Conservation (phyloP, 1,140 invertebrate genomes). For the Drosophila albomicans region DNA sequence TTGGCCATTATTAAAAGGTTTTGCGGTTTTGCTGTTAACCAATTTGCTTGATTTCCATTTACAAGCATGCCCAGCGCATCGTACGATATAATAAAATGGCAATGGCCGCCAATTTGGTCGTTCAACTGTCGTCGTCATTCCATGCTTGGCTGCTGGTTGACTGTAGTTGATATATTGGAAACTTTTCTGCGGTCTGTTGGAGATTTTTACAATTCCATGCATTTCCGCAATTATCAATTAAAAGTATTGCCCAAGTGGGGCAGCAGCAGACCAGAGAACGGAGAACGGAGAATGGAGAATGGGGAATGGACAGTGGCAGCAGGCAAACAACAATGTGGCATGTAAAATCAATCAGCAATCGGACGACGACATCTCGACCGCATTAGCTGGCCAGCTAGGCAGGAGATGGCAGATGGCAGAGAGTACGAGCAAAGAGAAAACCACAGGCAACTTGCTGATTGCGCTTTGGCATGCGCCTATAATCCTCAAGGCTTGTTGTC, state of each 20-base stretch:
- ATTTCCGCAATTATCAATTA: conserved; percentile 82
- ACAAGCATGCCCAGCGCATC: conserved; percentile 8
- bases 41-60: conserved; percentile 73
- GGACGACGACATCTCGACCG: conserved; percentile 66
- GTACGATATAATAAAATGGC: conserved; percentile 34
- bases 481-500: conserved; percentile 42
- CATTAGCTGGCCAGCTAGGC: conserved; percentile 75
- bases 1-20: conserved; percentile 75
- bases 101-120: conserved; percentile 63
- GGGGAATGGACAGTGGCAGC: background rate
- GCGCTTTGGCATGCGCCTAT: conserved; percentile 65
- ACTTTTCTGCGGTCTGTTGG: conserved; percentile 68
- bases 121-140: conserved; percentile 42
- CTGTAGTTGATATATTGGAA: conserved; percentile 63
- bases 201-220: conserved; percentile 60
- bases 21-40: conserved; percentile 78
- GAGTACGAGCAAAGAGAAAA: conserved; percentile 14
- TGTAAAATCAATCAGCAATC: conserved; percentile 74
- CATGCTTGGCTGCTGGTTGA: background rate
- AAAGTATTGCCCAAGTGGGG: conserved; percentile 60
- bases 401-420: background rate
- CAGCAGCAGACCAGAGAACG: too few species aligned
- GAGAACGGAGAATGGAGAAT: too few species aligned
- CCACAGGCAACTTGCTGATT: conserved; percentile 76
- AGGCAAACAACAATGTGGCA: conserved; percentile 50